Percentiles rank a stretch among this genome's conserved stretches.
phyloP scores from a whole-genome alignment of 2,797 vertebrate species.

The Moxostoma hubbsi region DNA sequence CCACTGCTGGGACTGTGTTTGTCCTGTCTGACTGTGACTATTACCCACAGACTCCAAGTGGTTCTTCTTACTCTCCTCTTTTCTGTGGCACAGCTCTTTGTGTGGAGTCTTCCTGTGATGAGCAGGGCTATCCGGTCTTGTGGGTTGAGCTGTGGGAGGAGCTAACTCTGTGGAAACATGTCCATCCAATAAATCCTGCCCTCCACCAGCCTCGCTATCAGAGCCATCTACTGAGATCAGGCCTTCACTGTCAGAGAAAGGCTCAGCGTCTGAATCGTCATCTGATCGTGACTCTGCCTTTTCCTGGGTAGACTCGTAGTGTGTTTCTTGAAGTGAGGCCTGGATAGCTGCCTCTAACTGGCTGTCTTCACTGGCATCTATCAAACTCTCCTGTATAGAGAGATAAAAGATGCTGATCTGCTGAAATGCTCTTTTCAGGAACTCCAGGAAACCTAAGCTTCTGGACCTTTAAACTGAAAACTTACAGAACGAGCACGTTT shows the following conservation, averaged over 20 bases:
- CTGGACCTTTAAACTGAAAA: background rate
- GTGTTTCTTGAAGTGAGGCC: conserved; percentile 96
- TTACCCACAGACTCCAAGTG: conserved; percentile 80
- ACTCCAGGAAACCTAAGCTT: background rate
- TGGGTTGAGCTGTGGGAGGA: conserved; percentile 56
- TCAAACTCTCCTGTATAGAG: conserved; percentile 90
- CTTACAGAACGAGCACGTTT: conserved; percentile 94
- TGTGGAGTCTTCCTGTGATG: conserved; percentile 91
- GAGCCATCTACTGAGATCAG: conserved; percentile 96
- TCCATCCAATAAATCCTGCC: conserved; percentile 64
- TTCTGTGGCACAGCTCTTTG: conserved; percentile 92
- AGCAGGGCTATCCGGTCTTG: conserved; percentile 72
- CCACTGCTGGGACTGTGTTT: conserved; percentile 66
- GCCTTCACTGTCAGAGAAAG: conserved; percentile 97
- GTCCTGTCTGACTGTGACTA: conserved; percentile 80
- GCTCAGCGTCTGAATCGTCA: conserved; percentile 93
- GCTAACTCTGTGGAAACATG: conserved; percentile 53
- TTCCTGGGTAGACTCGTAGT: conserved; percentile 91
- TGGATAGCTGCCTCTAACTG: conserved; percentile 97
- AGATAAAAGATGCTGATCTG: conserved; percentile 18
- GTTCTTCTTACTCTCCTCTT: conserved; percentile 92
- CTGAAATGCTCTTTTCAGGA: background rate
- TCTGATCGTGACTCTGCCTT: conserved; percentile 86
- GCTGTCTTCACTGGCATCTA: conserved; percentile 98
- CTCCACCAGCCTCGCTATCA: conserved; percentile 81